Percentiles rank a stretch among this genome's conserved stretches.
Conservation (phyloP, 2,888 invertebrate species). For the Diachrysia chrysitis region DNA sequence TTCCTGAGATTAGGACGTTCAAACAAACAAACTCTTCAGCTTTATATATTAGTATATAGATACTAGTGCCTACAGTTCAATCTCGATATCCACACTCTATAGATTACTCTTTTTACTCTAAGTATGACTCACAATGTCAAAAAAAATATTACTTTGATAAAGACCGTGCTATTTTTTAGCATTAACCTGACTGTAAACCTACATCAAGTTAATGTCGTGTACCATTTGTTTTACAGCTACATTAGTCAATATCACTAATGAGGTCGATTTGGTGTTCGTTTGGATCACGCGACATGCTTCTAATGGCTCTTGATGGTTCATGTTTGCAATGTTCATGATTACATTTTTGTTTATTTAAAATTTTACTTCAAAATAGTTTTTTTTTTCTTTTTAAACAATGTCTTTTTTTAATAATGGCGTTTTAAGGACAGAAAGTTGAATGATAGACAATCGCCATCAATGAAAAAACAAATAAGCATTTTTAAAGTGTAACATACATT, state of each 20-base stretch:
- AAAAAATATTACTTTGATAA: constrained; percentile 1
- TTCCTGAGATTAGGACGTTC: too few relatives aligned
- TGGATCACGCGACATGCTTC: constrained; percentile 39
- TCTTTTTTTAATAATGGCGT: too few relatives aligned
- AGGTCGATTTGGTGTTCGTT: constrained; percentile 24
- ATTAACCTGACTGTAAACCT: constrained; percentile 30
- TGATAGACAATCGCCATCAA: too few relatives aligned
- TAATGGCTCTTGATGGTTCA: constrained; percentile 24
- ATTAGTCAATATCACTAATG: constrained; percentile 57
- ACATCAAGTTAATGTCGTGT: constrained; percentile 48
- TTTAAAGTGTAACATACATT: too few relatives aligned
- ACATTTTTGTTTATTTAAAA: neutral
- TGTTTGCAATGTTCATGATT: constrained; percentile 7
- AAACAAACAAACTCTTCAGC: too few relatives aligned
- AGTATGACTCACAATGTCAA: neutral
- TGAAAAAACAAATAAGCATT: too few relatives aligned
- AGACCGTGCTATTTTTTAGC: constrained; percentile 22
- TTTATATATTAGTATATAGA: too few relatives aligned
- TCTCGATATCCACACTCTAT: too few relatives aligned
- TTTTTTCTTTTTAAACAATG: too few relatives aligned
- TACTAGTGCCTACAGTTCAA: too few relatives aligned
- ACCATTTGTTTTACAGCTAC: constrained; percentile 47
- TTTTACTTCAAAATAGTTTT: neutral
- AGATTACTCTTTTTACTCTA: too few relatives aligned
- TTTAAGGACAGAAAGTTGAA: too few relatives aligned